phyloP scores from a whole-genome alignment of 2,888 invertebrate genomes.

The Thalpophila matura region DNA sequence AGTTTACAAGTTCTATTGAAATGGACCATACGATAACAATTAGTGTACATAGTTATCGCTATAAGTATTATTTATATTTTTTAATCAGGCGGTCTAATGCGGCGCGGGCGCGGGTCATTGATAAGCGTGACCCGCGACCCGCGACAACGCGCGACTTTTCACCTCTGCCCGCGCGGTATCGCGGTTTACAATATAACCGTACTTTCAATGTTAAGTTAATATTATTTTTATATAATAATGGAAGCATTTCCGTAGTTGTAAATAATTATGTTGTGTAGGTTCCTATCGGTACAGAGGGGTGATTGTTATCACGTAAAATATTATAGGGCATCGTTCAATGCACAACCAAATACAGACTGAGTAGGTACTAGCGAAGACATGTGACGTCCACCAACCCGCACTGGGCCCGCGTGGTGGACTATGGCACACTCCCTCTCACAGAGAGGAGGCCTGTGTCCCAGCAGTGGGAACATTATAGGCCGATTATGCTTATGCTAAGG shows the following conservation, averaged over 20 bases:
- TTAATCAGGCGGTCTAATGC: constrained; percentile 41
- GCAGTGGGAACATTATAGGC: no score
- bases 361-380: no score
- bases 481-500: no score
- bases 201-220: constrained; percentile 50
- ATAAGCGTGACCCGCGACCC: constrained; percentile 35
- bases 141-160: constrained; percentile 41
- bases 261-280: neutral
- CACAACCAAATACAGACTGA: no score
- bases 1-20: no score
- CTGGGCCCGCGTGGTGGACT: no score
- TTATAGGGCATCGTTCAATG: no score
- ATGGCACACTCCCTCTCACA: no score
- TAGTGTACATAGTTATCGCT: constrained; percentile 41
- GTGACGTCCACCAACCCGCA: no score
- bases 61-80: constrained; percentile 47
- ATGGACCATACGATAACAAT: constrained; percentile 24
- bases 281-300: neutral
- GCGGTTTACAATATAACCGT: constrained; percentile 19
- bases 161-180: constrained; percentile 42
- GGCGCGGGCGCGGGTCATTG: constrained; percentile 33
- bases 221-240: constrained; percentile 40
- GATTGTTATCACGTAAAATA: neutral
- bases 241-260: constrained; percentile 42
- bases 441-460: no score